Evolutionary conservation across 2,888 invertebrate genomes (phyloP), one percentile per base, ranked within the genome.

Genomic region (Eupithecia subumbrata): DNA sequence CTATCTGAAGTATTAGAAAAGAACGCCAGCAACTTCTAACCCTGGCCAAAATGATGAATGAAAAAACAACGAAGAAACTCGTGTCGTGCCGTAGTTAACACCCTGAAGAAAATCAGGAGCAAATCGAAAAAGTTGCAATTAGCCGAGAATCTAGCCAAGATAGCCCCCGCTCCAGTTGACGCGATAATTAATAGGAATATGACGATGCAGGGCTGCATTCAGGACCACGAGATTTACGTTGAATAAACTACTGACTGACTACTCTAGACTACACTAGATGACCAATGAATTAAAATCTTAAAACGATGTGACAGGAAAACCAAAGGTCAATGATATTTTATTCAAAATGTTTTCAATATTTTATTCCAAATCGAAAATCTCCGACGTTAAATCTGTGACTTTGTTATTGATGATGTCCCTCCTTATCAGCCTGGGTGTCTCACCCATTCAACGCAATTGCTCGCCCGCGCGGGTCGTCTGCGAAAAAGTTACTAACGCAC

Each of bases 171-270:
- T 89, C 90, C 83, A 92, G 90, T 91, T 91, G 88, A 84, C 87
- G 84, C 85, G 76, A 85, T 92, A 92, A 93, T 93, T 93, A 91
- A 91, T 90, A 89, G 88, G 87, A 91, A 89, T 90, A 90, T 89
- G 85, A 81, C 73, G 81, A 74, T 52, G 72, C 89, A 89, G 91
- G 81, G 85, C n/a, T 43, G 68, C 5, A 68, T 45, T 68, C 22
- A 68, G 68, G 25, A 0, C 11, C 11, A 12, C 43, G 7, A 45
- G 14, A 30, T 64, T 64, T 64, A 25, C 18, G 30, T 64, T 16
- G 16, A 18, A 48, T 48, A 48, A 48, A 48, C 45, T 45, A n/a
- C n/a, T n/a, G n/a, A n/a, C n/a, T n/a, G n/a, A n/a, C n/a, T n/a
- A n/a, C n/a, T 0, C 16, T 14, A 34, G 34, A 34, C 34, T 34